Conservation (phyloP, 2,113 vertebrate genomes). For the Trachemys scripta region DNA sequence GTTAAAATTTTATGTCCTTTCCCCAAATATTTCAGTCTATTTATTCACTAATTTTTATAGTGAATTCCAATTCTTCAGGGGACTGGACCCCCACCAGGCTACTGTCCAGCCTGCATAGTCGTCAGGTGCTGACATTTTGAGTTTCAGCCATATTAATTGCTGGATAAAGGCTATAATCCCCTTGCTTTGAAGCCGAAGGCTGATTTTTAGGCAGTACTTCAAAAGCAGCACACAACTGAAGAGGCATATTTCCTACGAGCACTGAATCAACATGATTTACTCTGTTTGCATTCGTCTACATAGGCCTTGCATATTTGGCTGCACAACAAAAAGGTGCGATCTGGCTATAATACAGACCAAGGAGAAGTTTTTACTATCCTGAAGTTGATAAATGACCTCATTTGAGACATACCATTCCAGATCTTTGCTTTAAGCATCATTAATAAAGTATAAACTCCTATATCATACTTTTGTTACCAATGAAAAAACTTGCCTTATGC, state of each 20-base stretch:
- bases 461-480: slow-evolving; percentile 59
- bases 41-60: slow-evolving; percentile 77
- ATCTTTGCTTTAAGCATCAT: slow-evolving; percentile 78
- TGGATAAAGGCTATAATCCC: slow-evolving; percentile 95
- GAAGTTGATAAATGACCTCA: slow-evolving; percentile 79
- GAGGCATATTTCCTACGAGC: slow-evolving; percentile 82
- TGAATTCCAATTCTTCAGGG: slow-evolving; percentile 84
- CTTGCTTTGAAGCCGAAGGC: slow-evolving; percentile 92
- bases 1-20: slow-evolving; percentile 61
- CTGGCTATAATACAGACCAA: slow-evolving; percentile 76
- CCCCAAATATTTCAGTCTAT: slow-evolving; percentile 60
- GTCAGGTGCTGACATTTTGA: slow-evolving; percentile 91
- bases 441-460: slow-evolving; percentile 71
- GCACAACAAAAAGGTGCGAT: slow-evolving; percentile 79
- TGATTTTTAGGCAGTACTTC: slow-evolving; percentile 92
- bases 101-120: slow-evolving; percentile 86
- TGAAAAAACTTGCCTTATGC: slow-evolving; percentile 40
- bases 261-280: slow-evolving; percentile 83
- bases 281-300: slow-evolving; percentile 80
- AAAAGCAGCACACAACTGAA: slow-evolving; percentile 84
- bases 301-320: slow-evolving; percentile 82
- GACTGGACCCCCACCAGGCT: slow-evolving; percentile 86
- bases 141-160: slow-evolving; percentile 97
- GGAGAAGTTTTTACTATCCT: slow-evolving; percentile 71
- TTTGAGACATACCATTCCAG: slow-evolving; percentile 69